Base-by-base conservation (phyloP, 2,888 invertebrate genomes). In the Caenorhabditis sp. region DNA sequence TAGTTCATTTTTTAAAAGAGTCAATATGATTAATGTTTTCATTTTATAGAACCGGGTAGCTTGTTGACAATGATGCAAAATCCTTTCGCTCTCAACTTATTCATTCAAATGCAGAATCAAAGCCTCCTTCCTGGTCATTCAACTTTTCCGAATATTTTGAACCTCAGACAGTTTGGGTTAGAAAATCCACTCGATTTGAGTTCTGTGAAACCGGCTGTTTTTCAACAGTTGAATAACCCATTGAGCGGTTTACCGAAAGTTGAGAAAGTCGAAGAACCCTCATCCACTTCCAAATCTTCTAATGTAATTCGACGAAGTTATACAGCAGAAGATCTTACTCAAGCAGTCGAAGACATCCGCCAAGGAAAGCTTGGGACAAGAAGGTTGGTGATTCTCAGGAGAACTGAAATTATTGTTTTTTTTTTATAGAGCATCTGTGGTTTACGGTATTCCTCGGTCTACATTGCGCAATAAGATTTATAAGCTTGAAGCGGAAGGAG, bases 361-460 rank as follows among this genome's bases (percentile, higher is more conserved):
- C 71, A 76, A 59, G 81, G 81, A 54, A 77, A 80, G 52, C 69
- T 81, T 21, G 81, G 81, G 12, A 81, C 81, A 4, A 54, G 81
- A 27, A 73, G 78, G 78, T 72, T 23, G 96, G 83, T 95, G 58
- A 91, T 17, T 7, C 8, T 25, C 20, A 21, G 14, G 25, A 52
- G 7, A 31, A 7, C 4, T 10, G 10, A 31, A 52, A 23, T 21
- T 3, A 53, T n/a, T 53, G 5, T 7, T 7, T 8, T n/a, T 63
- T 52, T 23, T 59, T 75, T 43, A 31, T 67, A 80, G 96, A 70
- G 96, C 97, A 10, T 94, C 97, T 63, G 94, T 94, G 64, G 93
- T 95, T 85, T 97, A 97, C 90, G 95, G 95, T 85, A 95, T 97
- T 88, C 97, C 97, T 8, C 92, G 97, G 79, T 95, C 97, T 80